These are phyloP conservation scores for Ctenopoma multispine DNA, from an alignment of 2,797 vertebrate species.

Conservation along the genomic window DNA sequence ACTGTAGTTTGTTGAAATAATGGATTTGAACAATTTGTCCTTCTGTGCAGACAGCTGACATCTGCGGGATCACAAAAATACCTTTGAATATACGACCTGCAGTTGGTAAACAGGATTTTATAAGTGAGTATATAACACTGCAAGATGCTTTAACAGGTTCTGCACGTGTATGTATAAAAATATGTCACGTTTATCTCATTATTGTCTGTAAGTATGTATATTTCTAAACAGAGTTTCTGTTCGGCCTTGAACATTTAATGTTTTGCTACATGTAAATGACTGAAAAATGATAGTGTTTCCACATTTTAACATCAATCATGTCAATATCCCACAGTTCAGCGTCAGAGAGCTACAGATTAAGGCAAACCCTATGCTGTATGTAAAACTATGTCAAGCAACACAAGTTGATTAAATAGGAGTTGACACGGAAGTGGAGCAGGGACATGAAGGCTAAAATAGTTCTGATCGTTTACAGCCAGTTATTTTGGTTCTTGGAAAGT, in stretches of 20 bases:
- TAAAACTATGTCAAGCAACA: background rate
- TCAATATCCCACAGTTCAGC: too few species aligned
- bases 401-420: slow-evolving; percentile 5
- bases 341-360: too few species aligned
- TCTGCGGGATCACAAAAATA: slow-evolving; percentile 8
- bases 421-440: background rate
- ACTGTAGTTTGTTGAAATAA: background rate
- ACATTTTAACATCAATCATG: too few species aligned
- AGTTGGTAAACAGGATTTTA: background rate
- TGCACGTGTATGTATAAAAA: background rate
- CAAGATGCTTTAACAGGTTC: too few species aligned
- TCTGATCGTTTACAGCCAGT: too few species aligned
- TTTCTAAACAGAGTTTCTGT: background rate
- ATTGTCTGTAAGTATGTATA: background rate
- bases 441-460: background rate
- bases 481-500: too few species aligned
- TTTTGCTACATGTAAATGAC: background rate
- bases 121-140: background rate
- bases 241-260: background rate
- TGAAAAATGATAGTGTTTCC: background rate
- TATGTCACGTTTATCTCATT: background rate
- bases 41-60: background rate
- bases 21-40: background rate
- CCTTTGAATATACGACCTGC: slow-evolving; percentile 15
- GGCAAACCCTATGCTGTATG: background rate